phyloP scores from a whole-genome alignment of 2,797 vertebrate species.

The Novumbra hubbsi region DNA sequence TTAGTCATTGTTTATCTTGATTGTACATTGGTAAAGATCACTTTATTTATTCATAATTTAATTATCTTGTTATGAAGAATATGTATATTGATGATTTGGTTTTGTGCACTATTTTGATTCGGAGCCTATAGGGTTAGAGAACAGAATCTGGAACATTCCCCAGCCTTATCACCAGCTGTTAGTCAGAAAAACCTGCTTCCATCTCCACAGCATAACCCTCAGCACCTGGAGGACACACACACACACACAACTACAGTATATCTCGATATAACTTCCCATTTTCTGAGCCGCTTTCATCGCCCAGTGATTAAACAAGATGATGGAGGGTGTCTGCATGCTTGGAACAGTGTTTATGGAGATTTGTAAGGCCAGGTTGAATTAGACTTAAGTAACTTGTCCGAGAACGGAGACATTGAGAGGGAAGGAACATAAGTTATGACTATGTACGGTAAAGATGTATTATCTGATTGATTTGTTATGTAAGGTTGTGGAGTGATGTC shows the following conservation, averaged over 20 bases:
- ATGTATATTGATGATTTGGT: no score
- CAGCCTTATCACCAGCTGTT: conserved; percentile 2
- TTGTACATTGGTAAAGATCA: no score
- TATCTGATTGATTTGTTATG: conserved; percentile 18
- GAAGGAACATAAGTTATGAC: not conserved
- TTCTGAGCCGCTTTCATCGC: conserved; percentile 27
- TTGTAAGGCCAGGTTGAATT: conserved; percentile 13
- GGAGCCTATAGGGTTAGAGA: not conserved
- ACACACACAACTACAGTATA: not conserved
- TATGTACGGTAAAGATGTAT: conserved; percentile 13
- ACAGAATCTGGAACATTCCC: not conserved
- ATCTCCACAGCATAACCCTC: conserved; percentile 1
- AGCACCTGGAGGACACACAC: not conserved
- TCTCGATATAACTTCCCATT: not conserved
- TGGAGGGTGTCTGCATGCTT: not conserved
- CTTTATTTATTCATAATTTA: no score
- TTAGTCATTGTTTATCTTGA: no score
- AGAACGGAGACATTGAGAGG: not conserved
- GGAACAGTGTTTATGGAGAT: not conserved
- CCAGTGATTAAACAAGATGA: conserved; percentile 29
- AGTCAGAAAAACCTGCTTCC: conserved; percentile 22
- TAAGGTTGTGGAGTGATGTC: conserved; percentile 21
- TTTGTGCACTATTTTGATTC: not conserved
- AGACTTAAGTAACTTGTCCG: conserved; percentile 11
- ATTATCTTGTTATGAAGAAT: no score